These are phyloP conservation scores for Ptychobarbus kaznakovi DNA, from an alignment of 2,797 vertebrate genomes.

Conservation along the genomic window DNA sequence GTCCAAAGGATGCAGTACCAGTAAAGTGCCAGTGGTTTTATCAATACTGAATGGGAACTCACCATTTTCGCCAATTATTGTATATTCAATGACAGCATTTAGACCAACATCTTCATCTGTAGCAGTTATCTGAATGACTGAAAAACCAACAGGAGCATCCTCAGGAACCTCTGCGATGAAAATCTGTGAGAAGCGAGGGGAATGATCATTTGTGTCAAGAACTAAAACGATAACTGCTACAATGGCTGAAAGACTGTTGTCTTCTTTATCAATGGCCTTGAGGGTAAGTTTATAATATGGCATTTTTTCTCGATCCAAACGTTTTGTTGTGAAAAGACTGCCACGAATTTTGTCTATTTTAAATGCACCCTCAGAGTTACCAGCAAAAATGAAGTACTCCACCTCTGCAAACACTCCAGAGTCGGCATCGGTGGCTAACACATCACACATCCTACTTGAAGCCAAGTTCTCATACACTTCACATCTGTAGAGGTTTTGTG, in stretches of 20 bases:
- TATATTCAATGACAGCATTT: slow-evolving; percentile 74
- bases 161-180: slow-evolving; percentile 73
- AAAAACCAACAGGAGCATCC: slow-evolving; percentile 72
- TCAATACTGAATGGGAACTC: slow-evolving; percentile 74
- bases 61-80: slow-evolving; percentile 65
- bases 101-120: slow-evolving; percentile 74
- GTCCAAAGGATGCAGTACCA: slow-evolving; percentile 70
- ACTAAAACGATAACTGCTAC: slow-evolving; percentile 70
- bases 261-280: slow-evolving; percentile 72
- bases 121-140: slow-evolving; percentile 69
- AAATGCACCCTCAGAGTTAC: slow-evolving; percentile 72
- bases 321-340: slow-evolving; percentile 69
- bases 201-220: slow-evolving; percentile 80
- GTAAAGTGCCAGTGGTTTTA: slow-evolving; percentile 70
- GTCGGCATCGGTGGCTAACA: slow-evolving; percentile 78
- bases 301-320: slow-evolving; percentile 77
- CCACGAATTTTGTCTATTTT: slow-evolving; percentile 74
- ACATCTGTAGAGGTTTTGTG: slow-evolving; percentile 73
- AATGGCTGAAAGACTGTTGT: slow-evolving; percentile 65
- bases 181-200: slow-evolving; percentile 77
- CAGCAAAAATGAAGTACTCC: slow-evolving; percentile 74
- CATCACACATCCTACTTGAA: slow-evolving; percentile 71
- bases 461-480: slow-evolving; percentile 77
- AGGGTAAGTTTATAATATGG: slow-evolving; percentile 73
- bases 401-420: slow-evolving; percentile 69